A percentile compares a stretch with the other conserved stretches of the same genome.
Conservation (phyloP, 2,888 invertebrate species). For the Heterodera filipjevi region DNA sequence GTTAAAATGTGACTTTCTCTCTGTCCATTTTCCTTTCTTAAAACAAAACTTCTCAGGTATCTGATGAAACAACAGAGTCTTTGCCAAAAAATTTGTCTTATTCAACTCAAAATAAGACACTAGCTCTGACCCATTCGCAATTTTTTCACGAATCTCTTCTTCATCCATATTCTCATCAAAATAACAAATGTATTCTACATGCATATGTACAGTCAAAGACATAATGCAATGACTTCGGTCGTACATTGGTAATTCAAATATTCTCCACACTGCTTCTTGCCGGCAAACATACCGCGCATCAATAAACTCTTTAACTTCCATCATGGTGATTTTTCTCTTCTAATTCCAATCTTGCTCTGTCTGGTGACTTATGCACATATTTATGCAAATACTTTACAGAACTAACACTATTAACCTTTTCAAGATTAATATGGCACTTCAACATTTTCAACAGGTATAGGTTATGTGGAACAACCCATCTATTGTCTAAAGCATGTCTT, state of each 20-base stretch:
- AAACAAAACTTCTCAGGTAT: constrained; percentile 15
- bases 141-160: no score
- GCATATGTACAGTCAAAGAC: constrained; percentile 4
- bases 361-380: no score
- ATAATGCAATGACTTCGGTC: no score
- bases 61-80: constrained; percentile 20
- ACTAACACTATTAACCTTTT: no score
- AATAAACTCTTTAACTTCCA: background rate
- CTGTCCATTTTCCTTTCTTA: constrained; percentile 15
- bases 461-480: no score
- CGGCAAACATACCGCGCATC: background rate
- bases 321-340: background rate
- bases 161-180: constrained; percentile 10
- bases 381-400: no score
- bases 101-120: constrained; percentile 18
- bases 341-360: no score
- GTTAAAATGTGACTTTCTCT: constrained; percentile 13
- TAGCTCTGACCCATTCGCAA: constrained; percentile 5
- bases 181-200: constrained; percentile 8
- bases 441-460: no score
- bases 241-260: no score
- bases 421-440: no score
- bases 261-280: background rate
- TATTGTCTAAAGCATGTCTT: no score
- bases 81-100: constrained; percentile 14